phyloP scores from a whole-genome alignment of 2,797 vertebrate genomes.

The Chloroceryle amazona region DNA sequence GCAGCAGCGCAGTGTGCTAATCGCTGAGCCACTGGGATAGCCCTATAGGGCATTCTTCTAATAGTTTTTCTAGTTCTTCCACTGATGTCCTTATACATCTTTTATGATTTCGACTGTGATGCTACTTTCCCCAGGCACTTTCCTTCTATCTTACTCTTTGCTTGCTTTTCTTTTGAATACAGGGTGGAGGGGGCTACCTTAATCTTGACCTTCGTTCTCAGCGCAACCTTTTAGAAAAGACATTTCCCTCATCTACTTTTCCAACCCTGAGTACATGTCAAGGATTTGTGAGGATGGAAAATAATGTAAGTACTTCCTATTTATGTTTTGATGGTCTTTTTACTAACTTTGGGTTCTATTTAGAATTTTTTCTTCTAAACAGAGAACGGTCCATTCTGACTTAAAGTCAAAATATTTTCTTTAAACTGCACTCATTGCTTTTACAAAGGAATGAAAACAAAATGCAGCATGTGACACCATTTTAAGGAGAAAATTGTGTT shows the following conservation, averaged over 20 bases:
- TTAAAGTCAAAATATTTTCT: constrained; percentile 64
- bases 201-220: constrained; percentile 23
- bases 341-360: background rate
- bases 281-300: constrained; percentile 15
- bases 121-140: constrained; percentile 62
- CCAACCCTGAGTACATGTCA: background rate
- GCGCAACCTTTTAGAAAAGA: background rate
- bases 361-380: constrained; percentile 3
- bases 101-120: constrained; percentile 65
- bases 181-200: background rate
- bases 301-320: background rate
- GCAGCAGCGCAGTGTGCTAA: constrained; percentile 1
- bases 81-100: constrained; percentile 73
- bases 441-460: constrained; percentile 62
- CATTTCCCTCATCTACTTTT: background rate
- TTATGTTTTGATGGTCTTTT: constrained; percentile 2
- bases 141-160: constrained; percentile 37
- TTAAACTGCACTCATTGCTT: background rate
- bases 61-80: constrained; percentile 62
- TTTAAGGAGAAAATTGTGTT: constrained; percentile 50
- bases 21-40: constrained; percentile 17
- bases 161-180: constrained; percentile 21
- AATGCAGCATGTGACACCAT: constrained; percentile 40
- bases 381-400: constrained; percentile 22
- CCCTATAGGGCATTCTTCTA: constrained; percentile 57